These are phyloP conservation scores for Xanthorhoe designata DNA, from an alignment of 2,888 invertebrate species.

Conservation along the genomic window DNA sequence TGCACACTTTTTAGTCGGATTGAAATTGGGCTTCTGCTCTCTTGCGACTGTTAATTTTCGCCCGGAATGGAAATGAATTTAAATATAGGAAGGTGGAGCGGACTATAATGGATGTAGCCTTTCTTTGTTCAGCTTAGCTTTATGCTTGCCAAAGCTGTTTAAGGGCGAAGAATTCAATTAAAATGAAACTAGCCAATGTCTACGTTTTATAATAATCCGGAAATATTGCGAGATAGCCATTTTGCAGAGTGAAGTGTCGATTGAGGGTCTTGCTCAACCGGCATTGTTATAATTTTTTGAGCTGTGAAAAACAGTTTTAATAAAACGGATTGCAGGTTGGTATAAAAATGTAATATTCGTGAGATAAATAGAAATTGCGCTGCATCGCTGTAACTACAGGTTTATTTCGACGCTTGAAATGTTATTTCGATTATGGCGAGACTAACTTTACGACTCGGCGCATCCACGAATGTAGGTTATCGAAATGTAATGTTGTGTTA, in stretches of 20 bases:
- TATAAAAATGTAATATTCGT: slow-evolving; percentile 6
- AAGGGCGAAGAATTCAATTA: slow-evolving; percentile 32
- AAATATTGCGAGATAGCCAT: slow-evolving; percentile 3
- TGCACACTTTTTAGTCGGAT: slow-evolving; percentile 47
- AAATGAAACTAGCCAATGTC: slow-evolving; percentile 26
- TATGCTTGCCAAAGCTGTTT: slow-evolving; percentile 33
- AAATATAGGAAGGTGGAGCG: slow-evolving; percentile 42
- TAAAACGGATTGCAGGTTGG: background rate
- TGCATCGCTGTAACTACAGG: slow-evolving; percentile 19
- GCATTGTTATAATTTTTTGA: slow-evolving; percentile 4
- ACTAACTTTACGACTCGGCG: slow-evolving; percentile 36
- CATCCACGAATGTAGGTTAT: slow-evolving; percentile 36
- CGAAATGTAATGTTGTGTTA: slow-evolving; percentile 35
- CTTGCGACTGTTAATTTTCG: slow-evolving; percentile 42
- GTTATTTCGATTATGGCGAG: slow-evolving; percentile 37
- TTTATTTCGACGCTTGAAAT: slow-evolving; percentile 32
- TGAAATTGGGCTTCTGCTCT: slow-evolving; percentile 42
- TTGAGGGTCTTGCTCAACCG: no score
- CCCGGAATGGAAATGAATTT: slow-evolving; percentile 41
- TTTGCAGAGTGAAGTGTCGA: background rate
- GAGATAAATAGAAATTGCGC: slow-evolving; percentile 17
- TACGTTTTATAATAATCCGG: slow-evolving; percentile 11
- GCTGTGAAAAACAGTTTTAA: slow-evolving; percentile 4
- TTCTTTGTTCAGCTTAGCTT: slow-evolving; percentile 38
- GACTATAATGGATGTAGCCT: slow-evolving; percentile 38